Evolutionary conservation across 2,888 invertebrate genomes (phyloP), one percentile per base, ranked within the genome.

Genomic region (Nephrocerus scutellatus): DNA sequence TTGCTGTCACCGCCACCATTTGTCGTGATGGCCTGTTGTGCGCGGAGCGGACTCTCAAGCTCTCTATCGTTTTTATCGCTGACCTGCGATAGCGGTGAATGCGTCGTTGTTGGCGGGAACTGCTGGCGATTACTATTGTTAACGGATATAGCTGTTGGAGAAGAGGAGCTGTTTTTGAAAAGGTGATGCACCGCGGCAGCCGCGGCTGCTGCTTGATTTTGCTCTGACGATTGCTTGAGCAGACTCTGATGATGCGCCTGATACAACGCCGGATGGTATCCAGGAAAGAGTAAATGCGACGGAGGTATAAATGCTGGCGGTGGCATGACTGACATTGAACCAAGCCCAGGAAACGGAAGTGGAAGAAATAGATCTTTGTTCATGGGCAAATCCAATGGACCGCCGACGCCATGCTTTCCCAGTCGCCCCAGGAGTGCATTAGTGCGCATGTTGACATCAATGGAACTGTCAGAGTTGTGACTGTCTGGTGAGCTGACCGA

Each of bases 401-500:
- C n/a, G n/a, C n/a, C n/a, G n/a, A n/a, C n/a, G n/a, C 18, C 10
- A 16, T 44, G 63, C 36, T 66, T 70, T 5, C 66, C 62, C 9
- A 68, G 52, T 66, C 63, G 57, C 64, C 62, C 51, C 65, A 44
- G 62, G 56, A 44, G 72, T 65, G 49, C 66, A 36, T 75, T 72
- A 30, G 72, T 62, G 52, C 79, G 74, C 35, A 82, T 82, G 49
- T 79, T 78, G 43, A 81, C 71, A 59, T 84, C 84, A 3, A 84
- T 77, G 0, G 86, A 85, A 13, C 83, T 80, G 50, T 85, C 86
- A 13, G 86, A 87, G 57, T 84, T 82, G 56, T 85, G 85, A 1
- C 85, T 85, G 55, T 87, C 87, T 0, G 87, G 85, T 0, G 86
- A 86, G 39, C 83, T 83, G 7, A 84, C 80, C 46, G 82, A 82